Percentiles rank a stretch among this genome's conserved stretches.
Conservation (phyloP, 2,797 vertebrate species). For the Acridotheres tristis region DNA sequence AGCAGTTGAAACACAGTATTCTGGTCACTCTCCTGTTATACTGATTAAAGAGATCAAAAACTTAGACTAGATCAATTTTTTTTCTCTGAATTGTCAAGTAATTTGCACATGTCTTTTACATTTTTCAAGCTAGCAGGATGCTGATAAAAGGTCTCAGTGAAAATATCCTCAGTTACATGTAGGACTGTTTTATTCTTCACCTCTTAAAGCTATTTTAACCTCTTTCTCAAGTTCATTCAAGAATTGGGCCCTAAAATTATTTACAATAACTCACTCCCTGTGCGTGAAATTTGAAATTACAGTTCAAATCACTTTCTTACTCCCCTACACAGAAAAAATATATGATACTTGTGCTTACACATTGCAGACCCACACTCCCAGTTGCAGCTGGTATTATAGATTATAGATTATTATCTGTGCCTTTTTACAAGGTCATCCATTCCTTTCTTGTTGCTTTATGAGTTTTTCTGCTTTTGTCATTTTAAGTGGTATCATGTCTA, state of each 20-base stretch:
- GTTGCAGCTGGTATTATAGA: slow-evolving; percentile 18
- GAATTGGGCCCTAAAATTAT: neutral
- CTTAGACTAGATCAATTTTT: neutral
- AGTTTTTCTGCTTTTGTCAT: slow-evolving; percentile 45
- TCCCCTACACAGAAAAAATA: slow-evolving; percentile 5
- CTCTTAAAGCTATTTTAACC: neutral
- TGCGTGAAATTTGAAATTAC: slow-evolving; percentile 45
- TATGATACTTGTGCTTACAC: neutral
- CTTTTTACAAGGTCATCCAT: slow-evolving; percentile 57
- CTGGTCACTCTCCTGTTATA: neutral
- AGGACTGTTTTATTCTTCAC: neutral
- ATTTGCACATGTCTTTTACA: neutral
- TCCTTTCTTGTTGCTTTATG: slow-evolving; percentile 19
- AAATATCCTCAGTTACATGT: neutral
- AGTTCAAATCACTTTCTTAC: slow-evolving; percentile 12
- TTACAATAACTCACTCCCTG: neutral
- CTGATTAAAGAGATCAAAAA: neutral
- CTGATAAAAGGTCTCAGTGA: neutral
- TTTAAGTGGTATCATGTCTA: slow-evolving; percentile 52
- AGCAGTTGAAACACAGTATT: neutral
- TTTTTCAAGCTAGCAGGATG: neutral
- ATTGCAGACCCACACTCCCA: neutral
- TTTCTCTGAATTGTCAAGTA: neutral
- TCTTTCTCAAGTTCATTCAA: neutral
- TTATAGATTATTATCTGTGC: slow-evolving; percentile 49